Evolutionary conservation across 2,113 vertebrate genomes (phyloP).

Genomic region (Strix aluco): DNA sequence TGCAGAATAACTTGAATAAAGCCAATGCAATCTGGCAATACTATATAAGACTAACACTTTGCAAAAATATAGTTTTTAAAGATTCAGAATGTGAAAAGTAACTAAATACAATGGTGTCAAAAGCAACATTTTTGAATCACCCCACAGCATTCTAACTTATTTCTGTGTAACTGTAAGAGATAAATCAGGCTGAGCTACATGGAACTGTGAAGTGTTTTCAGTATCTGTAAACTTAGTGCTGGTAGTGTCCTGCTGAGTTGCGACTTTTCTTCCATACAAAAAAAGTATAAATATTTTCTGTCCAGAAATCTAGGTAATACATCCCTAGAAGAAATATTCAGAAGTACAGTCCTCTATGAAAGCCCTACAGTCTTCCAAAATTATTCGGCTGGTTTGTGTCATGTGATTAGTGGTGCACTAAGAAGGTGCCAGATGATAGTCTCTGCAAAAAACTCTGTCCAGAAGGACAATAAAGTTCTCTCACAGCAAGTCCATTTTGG

Average conservation of each 20-base stretch:
- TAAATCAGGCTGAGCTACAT: slow-evolving; percentile 40
- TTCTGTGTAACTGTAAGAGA: slow-evolving; percentile 58
- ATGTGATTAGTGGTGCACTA: slow-evolving; percentile 78
- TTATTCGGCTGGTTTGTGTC: slow-evolving; percentile 77
- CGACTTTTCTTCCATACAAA: slow-evolving; percentile 84
- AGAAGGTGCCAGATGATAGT: slow-evolving; percentile 81
- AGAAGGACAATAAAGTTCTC: slow-evolving; percentile 78
- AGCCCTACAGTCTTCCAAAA: slow-evolving; percentile 66
- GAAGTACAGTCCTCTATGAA: slow-evolving; percentile 19
- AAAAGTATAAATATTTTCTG: slow-evolving; percentile 93
- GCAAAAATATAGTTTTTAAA: slow-evolving; percentile 64
- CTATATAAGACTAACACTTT: slow-evolving; percentile 55
- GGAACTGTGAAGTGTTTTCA: slow-evolving; percentile 75
- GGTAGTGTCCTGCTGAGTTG: slow-evolving; percentile 87
- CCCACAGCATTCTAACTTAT: slow-evolving; percentile 32
- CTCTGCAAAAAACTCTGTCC: slow-evolving; percentile 88
- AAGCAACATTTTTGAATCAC: slow-evolving; percentile 30
- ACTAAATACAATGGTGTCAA: slow-evolving; percentile 59
- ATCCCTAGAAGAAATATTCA: slow-evolving; percentile 54
- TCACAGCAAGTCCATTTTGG: slow-evolving; percentile 99
- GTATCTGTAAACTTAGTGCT: slow-evolving; percentile 89
- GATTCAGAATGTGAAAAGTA: slow-evolving; percentile 61
- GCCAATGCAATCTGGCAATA: slow-evolving; percentile 62
- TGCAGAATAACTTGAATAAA: slow-evolving; percentile 62
- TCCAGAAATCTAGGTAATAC: slow-evolving; percentile 70